Evolutionary conservation across 2,888 invertebrate genomes (phyloP).

Genomic region (Dasypolia templi): DNA sequence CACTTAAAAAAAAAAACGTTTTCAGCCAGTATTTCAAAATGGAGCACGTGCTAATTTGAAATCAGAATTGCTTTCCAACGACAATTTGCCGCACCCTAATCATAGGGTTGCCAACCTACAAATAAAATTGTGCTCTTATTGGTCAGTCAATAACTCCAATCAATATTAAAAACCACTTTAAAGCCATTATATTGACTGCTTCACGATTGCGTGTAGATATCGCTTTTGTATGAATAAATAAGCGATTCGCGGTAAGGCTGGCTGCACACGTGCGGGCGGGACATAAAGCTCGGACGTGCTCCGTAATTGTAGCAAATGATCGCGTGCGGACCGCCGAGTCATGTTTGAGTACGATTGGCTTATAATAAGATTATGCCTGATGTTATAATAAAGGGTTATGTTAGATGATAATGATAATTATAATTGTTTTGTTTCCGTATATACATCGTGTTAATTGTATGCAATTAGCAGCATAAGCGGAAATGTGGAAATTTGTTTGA

Average conservation of each 20-base stretch:
- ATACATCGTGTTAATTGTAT: conserved; percentile 32
- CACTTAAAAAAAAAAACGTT: not conserved
- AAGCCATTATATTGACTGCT: conserved; percentile 65
- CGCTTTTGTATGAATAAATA: conserved; percentile 69
- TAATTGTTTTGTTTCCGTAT: conserved; percentile 12
- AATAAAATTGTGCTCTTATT: conserved; percentile 53
- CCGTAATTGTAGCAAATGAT: conserved; percentile 72
- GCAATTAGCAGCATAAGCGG: not conserved
- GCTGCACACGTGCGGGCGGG: conserved; percentile 67
- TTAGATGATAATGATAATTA: conserved; percentile 39
- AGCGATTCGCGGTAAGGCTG: conserved; percentile 65
- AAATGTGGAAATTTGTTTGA: not conserved
- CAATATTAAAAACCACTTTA: conserved; percentile 68
- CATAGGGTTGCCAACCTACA: conserved; percentile 32
- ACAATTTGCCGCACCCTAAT: conserved; percentile 33
- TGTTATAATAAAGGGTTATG: conserved; percentile 61
- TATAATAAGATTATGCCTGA: conserved; percentile 63
- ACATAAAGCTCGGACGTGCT: conserved; percentile 72
- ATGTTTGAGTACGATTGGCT: conserved; percentile 65
- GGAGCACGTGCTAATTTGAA: conserved; percentile 2
- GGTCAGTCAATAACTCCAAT: conserved; percentile 60
- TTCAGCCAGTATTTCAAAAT: conserved; percentile 3
- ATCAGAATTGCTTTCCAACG: conserved; percentile 11
- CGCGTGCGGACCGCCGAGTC: conserved; percentile 63
- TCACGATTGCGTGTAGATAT: conserved; percentile 68